Percentiles rank a stretch among this genome's conserved stretches.
These are phyloP conservation scores for Valencia hispanica DNA, from an alignment of 2,797 vertebrate species.

Conservation along the genomic window DNA sequence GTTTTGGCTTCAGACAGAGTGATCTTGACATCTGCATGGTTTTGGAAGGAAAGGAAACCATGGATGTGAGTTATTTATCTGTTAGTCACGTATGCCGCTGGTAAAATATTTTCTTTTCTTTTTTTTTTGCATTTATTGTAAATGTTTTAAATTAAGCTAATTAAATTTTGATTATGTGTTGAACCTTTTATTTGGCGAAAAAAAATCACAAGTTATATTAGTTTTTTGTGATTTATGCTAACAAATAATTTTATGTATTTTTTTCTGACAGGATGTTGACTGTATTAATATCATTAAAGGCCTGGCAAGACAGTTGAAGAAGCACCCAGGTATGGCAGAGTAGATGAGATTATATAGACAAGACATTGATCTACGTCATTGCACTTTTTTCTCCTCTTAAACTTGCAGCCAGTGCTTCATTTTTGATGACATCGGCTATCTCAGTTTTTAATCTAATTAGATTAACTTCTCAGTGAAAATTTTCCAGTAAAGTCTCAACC, in stretches of 20 bases:
- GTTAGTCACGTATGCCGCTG: not conserved
- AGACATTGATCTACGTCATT: not conserved
- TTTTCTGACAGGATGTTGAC: constrained; percentile 82
- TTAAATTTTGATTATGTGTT: not conserved
- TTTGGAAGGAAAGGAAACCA: constrained; percentile 87
- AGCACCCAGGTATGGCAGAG: constrained; percentile 84
- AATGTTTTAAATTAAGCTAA: not conserved
- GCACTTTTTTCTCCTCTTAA: not conserved
- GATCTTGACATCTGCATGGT: constrained; percentile 97
- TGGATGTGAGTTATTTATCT: constrained; percentile 79
- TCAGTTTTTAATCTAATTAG: not conserved
- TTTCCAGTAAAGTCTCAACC: not conserved
- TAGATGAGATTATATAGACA: not conserved
- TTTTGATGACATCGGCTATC: not conserved
- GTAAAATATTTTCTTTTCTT: not conserved
- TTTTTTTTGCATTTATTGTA: not conserved
- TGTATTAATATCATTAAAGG: constrained; percentile 91
- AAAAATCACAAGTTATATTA: not conserved
- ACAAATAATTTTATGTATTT: not conserved
- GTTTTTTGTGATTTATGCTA: not conserved
- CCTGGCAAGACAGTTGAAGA: constrained; percentile 88
- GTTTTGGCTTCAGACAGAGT: constrained; percentile 96
- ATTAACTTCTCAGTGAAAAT: not conserved
- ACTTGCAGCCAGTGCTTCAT: not conserved
- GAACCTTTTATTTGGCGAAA: not conserved